Conservation (phyloP, 2,797 vertebrate species). For the Rhabdomys pumilio region DNA sequence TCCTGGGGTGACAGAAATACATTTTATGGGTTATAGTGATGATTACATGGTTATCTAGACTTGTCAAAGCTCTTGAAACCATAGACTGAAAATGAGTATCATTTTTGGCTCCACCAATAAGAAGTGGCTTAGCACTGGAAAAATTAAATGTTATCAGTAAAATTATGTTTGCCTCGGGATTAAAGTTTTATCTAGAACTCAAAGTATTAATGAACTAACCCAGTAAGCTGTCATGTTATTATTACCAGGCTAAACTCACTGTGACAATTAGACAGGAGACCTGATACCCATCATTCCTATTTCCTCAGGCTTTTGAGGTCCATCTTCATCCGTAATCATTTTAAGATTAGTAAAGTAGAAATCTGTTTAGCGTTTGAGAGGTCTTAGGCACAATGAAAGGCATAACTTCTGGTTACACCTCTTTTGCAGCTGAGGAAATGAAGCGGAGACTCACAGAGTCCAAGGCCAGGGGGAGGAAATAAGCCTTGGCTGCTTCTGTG, state of each 20-base stretch:
- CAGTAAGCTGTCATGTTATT: background rate
- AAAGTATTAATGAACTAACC: slow-evolving; percentile 9
- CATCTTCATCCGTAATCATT: slow-evolving; percentile 14
- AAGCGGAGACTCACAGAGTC: background rate
- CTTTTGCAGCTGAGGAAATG: background rate
- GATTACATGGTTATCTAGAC: background rate
- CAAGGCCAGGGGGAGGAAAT: background rate
- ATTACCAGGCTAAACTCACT: background rate
- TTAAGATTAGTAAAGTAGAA: background rate
- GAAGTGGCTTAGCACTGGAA: background rate
- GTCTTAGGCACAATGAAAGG: background rate
- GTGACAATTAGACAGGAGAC: background rate
- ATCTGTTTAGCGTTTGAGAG: background rate
- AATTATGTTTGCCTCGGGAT: slow-evolving; percentile 39
- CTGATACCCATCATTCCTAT: background rate
- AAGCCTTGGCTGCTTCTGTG: background rate
- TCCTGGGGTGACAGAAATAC: background rate
- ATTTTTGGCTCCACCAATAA: background rate
- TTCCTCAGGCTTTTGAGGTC: background rate
- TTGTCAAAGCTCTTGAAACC: slow-evolving; percentile 10
- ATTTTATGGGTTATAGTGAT: background rate
- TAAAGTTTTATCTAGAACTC: slow-evolving; percentile 43
- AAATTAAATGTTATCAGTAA: background rate
- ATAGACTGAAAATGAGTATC: background rate
- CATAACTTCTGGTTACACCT: background rate